Conservation (phyloP, 2,113 vertebrate species). For the Ifrita kowaldi region DNA sequence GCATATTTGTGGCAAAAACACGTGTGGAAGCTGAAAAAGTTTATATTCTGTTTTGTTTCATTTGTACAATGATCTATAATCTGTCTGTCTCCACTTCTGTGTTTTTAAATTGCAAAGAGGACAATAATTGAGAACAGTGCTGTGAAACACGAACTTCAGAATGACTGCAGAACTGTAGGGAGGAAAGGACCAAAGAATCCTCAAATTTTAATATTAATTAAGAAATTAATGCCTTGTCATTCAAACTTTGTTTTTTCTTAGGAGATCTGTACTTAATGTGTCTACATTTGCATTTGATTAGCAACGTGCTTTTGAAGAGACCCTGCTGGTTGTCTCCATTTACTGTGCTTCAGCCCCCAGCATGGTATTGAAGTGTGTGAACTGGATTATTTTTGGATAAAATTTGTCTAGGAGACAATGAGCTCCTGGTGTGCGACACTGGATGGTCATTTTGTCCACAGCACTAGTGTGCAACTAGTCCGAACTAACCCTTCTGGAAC, state of each 20-base stretch:
- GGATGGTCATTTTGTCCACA: background rate
- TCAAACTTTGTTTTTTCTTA: background rate
- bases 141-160: background rate
- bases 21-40: background rate
- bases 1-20: background rate
- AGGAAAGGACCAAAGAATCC: background rate
- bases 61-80: background rate
- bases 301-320: background rate
- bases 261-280: background rate
- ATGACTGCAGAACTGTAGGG: background rate
- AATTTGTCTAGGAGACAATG: background rate
- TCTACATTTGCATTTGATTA: background rate
- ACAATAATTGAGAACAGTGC: background rate
- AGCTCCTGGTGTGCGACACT: background rate
- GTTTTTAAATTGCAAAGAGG: background rate
- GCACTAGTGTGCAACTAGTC: background rate
- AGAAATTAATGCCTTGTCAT: background rate
- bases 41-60: background rate
- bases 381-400: background rate
- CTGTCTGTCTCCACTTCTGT: background rate
- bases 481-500: background rate
- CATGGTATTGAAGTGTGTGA: background rate
- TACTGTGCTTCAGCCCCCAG: background rate
- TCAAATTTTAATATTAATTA: background rate
- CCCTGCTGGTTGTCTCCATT: background rate